These are phyloP conservation scores for Tinea semifulvella DNA, from an alignment of 2,888 invertebrate species.

Conservation along the genomic window DNA sequence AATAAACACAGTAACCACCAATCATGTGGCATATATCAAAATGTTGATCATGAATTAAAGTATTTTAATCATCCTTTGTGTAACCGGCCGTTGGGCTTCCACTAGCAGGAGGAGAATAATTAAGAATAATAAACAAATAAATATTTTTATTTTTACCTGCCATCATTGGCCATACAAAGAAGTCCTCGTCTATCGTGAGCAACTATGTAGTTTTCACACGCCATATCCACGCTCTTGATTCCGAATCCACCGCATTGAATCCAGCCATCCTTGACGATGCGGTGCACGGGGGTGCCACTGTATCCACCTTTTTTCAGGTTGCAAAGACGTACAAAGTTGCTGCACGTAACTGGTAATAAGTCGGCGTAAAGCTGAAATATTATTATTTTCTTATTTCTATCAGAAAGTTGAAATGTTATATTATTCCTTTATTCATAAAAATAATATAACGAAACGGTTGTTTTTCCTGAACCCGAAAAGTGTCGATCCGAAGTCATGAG, in stretches of 20 bases:
- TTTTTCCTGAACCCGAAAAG: neutral
- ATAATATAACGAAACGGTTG: too few relatives aligned
- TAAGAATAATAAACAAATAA: too few relatives aligned
- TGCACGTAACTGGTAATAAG: conserved; percentile 64
- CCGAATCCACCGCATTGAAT: conserved; percentile 72
- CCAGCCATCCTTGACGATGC: conserved; percentile 75
- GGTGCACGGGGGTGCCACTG: conserved; percentile 66
- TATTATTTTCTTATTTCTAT: too few relatives aligned
- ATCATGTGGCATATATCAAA: too few relatives aligned
- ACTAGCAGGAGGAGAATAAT: too few relatives aligned
- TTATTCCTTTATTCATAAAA: too few relatives aligned
- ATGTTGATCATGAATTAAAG: too few relatives aligned
- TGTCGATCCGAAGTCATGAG: too few relatives aligned
- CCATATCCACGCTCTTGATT: conserved; percentile 39
- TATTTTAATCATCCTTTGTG: too few relatives aligned
- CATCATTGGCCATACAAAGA: conserved; percentile 76
- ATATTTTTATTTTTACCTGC: conserved; percentile 51
- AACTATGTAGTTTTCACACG: conserved; percentile 74
- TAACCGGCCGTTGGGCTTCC: too few relatives aligned
- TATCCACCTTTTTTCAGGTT: conserved; percentile 52
- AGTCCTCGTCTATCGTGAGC: conserved; percentile 73
- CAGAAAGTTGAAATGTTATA: too few relatives aligned
- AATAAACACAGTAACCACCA: too few relatives aligned
- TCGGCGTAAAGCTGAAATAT: conserved; percentile 64
- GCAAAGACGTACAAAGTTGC: conserved; percentile 67